Percentiles rank a stretch among this genome's conserved stretches.
Evolutionary conservation across 1,140 invertebrate genomes (phyloP).

Genomic region (Trachelipus rathkii): DNA sequence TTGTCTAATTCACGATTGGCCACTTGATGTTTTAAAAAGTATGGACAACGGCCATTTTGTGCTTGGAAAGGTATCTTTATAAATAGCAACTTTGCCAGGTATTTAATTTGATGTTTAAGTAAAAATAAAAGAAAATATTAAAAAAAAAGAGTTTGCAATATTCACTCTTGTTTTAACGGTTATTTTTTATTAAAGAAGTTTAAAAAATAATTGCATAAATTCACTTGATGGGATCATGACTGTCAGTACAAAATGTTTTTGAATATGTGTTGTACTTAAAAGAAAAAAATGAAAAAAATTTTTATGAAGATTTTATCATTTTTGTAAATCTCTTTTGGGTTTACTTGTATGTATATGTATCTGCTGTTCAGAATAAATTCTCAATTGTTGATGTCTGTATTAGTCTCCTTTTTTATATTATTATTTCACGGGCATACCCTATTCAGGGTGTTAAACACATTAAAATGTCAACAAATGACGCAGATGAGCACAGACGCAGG

Average conservation of each 20-base stretch:
- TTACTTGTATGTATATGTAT: slow-evolving; percentile 8
- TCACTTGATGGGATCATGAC: slow-evolving; percentile 11
- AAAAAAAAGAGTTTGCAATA: too few relatives aligned
- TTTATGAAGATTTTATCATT: slow-evolving; percentile 12
- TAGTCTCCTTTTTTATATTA: neutral
- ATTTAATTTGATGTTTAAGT: too few relatives aligned
- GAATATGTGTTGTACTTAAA: neutral
- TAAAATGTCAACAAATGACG: too few relatives aligned
- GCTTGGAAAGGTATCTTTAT: too few relatives aligned
- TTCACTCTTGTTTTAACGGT: slow-evolving; percentile 2
- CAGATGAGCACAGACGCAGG: too few relatives aligned
- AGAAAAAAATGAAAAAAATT: neutral
- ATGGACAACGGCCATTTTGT: too few relatives aligned
- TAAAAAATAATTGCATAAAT: neutral
- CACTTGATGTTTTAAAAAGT: too few relatives aligned
- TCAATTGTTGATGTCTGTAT: neutral
- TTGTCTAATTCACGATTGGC: too few relatives aligned
- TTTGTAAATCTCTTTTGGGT: neutral
- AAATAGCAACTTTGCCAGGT: too few relatives aligned
- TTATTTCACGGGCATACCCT: too few relatives aligned
- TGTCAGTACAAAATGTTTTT: slow-evolving; percentile 13
- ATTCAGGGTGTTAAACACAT: too few relatives aligned
- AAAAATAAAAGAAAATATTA: too few relatives aligned
- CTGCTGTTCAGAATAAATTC: slow-evolving; percentile 11
- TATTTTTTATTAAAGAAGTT: neutral